Evolutionary conservation across 2,797 vertebrate species (phyloP), one percentile per base, ranked within the genome.

Genomic region (Allobates femoralis): DNA sequence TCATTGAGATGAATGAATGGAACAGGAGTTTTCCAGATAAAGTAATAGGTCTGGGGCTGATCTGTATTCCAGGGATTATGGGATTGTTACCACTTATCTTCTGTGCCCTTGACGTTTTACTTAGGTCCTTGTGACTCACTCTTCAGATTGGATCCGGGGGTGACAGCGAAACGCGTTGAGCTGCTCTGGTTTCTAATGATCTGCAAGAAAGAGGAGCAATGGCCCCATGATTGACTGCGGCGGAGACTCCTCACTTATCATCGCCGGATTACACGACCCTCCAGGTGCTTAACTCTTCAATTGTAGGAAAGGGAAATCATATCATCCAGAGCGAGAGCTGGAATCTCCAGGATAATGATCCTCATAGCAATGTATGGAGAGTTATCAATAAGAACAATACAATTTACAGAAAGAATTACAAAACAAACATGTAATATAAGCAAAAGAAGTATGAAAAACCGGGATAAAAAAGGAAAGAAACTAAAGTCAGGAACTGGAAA

Each of bases 91-190:
- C 67, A 58, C 81, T 75, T 60, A 83, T 58, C 81, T 69, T 56
- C 67, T 75, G 53, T 62, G 69, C 37, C 51, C 81, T 62, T 83
- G 69, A 83, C 69, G n/a, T 7, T 46, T 81, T 81, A 46, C 50
- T 82, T 18, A 41, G 80, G 79, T 82, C 66, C 50, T 2, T 3
- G 50, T 71, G 66, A 82, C 50, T 82, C 80, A 71, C 64, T 55
- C 19, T 37, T 58, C 19, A 60, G 76, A 78, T 78, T 78, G 76
- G 55, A 78, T 78, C 76, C 53, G n/a, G 75, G n/a, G 32, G 7
- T n/a, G 71, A 74, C 71, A 74, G 71, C 71, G 2, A 23, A 74
- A 74, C 41, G 34, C 71, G 76, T 37, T 1, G 14, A 60, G 32
- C 30, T 21, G 32, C 11, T 78, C 21, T 41, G 76, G 53, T 10